phyloP scores from a whole-genome alignment of 2,113 vertebrate species.

The Grammomys surdaster region DNA sequence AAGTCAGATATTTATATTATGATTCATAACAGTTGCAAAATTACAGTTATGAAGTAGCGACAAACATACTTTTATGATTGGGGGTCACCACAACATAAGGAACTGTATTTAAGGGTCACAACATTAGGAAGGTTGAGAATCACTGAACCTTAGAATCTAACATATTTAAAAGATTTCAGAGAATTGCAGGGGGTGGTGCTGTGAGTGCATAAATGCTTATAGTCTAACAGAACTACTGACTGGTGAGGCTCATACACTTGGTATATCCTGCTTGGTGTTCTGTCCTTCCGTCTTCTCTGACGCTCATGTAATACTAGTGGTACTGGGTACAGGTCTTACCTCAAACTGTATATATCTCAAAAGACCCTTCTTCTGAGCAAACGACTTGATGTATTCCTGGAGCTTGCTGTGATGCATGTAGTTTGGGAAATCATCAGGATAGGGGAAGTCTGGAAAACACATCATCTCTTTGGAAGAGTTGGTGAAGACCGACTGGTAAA shows the following conservation, averaged over 20 bases:
- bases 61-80: not conserved
- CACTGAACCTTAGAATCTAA: not conserved
- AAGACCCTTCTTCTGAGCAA: constrained; percentile 88
- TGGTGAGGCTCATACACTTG: not conserved
- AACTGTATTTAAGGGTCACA: not conserved
- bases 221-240: not conserved
- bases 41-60: not conserved
- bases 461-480: constrained; percentile 95
- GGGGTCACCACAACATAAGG: not conserved
- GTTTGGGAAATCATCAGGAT: constrained; percentile 90
- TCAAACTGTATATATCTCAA: constrained; percentile 88
- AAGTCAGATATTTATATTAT: not conserved
- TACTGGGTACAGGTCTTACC: constrained; percentile 80
- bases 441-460: constrained; percentile 92
- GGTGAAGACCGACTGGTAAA: constrained; percentile 90
- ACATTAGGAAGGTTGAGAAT: not conserved
- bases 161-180: not conserved
- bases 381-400: constrained; percentile 88
- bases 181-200: not conserved
- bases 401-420: constrained; percentile 89
- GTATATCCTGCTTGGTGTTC: not conserved
- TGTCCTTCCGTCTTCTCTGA: not conserved
- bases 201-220: not conserved
- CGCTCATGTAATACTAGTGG: not conserved
- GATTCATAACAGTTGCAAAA: not conserved